Conservation (phyloP, 2,113 vertebrate species). For the Panthera leo region DNA sequence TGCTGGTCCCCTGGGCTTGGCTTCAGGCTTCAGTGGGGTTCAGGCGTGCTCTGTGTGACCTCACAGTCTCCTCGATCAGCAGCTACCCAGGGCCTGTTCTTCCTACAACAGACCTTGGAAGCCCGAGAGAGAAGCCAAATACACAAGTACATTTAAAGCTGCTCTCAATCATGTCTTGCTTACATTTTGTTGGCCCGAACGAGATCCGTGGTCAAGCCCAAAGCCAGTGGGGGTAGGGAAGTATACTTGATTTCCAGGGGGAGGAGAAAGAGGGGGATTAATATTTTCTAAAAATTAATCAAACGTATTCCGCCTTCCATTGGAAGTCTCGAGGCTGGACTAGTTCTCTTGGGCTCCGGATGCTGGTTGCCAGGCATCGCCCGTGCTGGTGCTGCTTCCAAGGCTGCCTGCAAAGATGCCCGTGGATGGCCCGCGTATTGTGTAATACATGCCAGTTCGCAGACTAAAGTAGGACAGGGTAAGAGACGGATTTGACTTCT, state of each 20-base stretch:
- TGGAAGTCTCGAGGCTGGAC: neutral
- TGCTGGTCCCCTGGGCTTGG: neutral
- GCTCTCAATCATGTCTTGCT: neutral
- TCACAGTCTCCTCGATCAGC: neutral
- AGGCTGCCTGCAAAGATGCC: neutral
- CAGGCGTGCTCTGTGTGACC: neutral
- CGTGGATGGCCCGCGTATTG: neutral
- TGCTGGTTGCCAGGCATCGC: neutral
- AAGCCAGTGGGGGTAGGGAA: neutral
- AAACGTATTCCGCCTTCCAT: neutral
- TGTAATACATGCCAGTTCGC: neutral
- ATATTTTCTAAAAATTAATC: neutral
- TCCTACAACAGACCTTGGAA: neutral
- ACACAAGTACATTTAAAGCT: neutral
- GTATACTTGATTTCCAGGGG: neutral
- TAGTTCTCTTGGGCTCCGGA: neutral
- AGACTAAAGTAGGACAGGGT: neutral
- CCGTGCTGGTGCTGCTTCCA: neutral
- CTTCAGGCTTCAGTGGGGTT: neutral
- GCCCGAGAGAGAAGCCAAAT: neutral
- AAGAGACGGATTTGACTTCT: neutral
- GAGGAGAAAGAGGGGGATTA: neutral
- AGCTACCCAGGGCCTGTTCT: neutral
- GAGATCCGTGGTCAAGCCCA: neutral
- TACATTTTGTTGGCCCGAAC: neutral